A percentile compares a stretch with the other conserved stretches of the same genome.
phyloP scores from a whole-genome alignment of 2,797 vertebrate species.

The Oreortyx pictus region DNA sequence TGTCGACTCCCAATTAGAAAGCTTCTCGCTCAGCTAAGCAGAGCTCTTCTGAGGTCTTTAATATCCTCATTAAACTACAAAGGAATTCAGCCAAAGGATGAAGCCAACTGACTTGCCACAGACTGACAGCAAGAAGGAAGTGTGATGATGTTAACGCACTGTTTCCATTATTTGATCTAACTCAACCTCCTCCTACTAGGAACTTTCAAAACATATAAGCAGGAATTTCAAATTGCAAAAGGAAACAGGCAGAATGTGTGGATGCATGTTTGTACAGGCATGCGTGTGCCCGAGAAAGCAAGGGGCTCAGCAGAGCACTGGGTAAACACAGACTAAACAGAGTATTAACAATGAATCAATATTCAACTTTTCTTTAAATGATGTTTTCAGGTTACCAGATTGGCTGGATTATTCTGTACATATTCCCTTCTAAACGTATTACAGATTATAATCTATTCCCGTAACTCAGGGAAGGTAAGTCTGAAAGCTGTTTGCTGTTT shows the following conservation, averaged over 20 bases:
- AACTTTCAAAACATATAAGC: background rate
- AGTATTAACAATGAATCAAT: conserved; percentile 22
- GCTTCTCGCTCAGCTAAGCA: background rate
- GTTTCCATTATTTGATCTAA: background rate
- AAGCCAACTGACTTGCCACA: background rate
- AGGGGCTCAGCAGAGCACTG: background rate
- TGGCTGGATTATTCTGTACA: background rate
- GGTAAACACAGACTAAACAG: background rate
- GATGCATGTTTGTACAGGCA: fast-evolving
- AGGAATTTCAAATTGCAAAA: background rate
- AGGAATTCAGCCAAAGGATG: background rate
- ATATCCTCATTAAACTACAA: background rate
- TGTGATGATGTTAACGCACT: background rate
- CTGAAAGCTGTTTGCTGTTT: background rate
- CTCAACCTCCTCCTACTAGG: background rate
- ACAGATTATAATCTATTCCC: background rate
- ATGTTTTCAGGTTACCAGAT: conserved; percentile 28
- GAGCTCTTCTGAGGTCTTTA: background rate
- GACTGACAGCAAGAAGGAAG: background rate
- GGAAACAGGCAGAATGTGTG: background rate
- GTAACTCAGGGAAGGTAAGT: background rate
- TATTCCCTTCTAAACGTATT: background rate
- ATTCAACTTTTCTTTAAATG: conserved; percentile 33
- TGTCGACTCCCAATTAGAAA: background rate
- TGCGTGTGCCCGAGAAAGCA: fast-evolving